A percentile compares a stretch with the other conserved stretches of the same genome.
Conservation (phyloP, 2,797 vertebrate genomes). For the Notoglanidium macrostoma region DNA sequence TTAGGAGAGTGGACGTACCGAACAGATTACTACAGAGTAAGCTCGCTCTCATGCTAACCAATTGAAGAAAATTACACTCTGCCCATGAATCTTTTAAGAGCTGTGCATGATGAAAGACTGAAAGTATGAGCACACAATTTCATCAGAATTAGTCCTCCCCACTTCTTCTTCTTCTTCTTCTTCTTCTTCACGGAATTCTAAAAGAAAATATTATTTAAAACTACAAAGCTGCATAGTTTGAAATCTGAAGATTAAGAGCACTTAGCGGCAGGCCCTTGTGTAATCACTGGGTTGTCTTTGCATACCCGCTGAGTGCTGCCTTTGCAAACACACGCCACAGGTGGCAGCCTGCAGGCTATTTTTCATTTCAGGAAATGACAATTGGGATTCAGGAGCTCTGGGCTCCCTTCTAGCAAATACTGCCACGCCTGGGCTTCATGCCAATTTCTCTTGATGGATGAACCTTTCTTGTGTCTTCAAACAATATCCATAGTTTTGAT, state of each 20-base stretch:
- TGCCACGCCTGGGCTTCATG: slow-evolving; percentile 5
- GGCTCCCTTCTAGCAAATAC: slow-evolving; percentile 10
- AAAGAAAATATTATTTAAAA: slow-evolving; percentile 30
- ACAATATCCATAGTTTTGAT: neutral
- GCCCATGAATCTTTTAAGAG: slow-evolving; percentile 11
- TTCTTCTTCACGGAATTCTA: neutral
- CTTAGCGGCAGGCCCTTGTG: slow-evolving; percentile 21
- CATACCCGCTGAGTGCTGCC: slow-evolving; percentile 29
- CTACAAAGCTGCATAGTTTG: neutral
- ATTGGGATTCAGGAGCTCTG: slow-evolving; percentile 27
- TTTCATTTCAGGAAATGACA: slow-evolving; percentile 54
- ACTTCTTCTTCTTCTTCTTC: neutral
- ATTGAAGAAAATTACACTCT: neutral
- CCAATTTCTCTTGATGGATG: slow-evolving; percentile 33
- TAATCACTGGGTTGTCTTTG: slow-evolving; percentile 34
- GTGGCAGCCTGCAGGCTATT: slow-evolving; percentile 55
- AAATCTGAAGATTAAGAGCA: slow-evolving; percentile 21
- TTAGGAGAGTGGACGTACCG: neutral
- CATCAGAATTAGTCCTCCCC: neutral
- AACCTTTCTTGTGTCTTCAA: slow-evolving; percentile 12
- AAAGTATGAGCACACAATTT: neutral
- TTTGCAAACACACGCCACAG: slow-evolving; percentile 34
- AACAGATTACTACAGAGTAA: slow-evolving; percentile 7
- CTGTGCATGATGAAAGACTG: neutral
- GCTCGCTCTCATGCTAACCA: neutral